Conservation (phyloP, 1,140 invertebrate species). For the Apis dorsata region DNA sequence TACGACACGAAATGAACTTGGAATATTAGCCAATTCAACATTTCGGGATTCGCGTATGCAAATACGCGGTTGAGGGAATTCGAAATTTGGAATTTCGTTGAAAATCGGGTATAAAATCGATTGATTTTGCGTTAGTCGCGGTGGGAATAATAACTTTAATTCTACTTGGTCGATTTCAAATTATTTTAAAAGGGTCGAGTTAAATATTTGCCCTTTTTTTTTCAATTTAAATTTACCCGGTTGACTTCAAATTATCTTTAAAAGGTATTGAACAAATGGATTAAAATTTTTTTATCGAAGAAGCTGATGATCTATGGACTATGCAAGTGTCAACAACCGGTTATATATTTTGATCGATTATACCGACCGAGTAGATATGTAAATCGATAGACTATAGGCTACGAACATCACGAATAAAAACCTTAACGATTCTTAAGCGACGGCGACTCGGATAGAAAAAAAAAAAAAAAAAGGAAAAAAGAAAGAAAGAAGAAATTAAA, state of each 20-base stretch:
- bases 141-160: background rate
- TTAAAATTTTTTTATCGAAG: background rate
- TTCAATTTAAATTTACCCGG: no score
- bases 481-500: background rate
- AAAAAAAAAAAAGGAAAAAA: background rate
- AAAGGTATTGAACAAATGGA: background rate
- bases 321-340: slow-evolving; percentile 33
- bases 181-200: background rate
- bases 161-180: background rate
- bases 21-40: background rate
- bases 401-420: slow-evolving; percentile 22
- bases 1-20: background rate
- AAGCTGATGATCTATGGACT: slow-evolving; percentile 28
- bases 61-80: background rate
- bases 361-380: background rate
- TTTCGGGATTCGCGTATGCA: background rate
- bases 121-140: background rate
- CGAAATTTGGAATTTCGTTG: slow-evolving; percentile 7
- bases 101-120: background rate
- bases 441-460: background rate
- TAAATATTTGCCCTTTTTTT: background rate
- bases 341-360: slow-evolving; percentile 51
- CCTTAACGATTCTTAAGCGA: slow-evolving; percentile 11
- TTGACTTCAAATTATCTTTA: background rate
- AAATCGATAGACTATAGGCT: slow-evolving; percentile 14